These are phyloP conservation scores for Volucella bombylans DNA, from an alignment of 2,888 invertebrate species.

Conservation along the genomic window DNA sequence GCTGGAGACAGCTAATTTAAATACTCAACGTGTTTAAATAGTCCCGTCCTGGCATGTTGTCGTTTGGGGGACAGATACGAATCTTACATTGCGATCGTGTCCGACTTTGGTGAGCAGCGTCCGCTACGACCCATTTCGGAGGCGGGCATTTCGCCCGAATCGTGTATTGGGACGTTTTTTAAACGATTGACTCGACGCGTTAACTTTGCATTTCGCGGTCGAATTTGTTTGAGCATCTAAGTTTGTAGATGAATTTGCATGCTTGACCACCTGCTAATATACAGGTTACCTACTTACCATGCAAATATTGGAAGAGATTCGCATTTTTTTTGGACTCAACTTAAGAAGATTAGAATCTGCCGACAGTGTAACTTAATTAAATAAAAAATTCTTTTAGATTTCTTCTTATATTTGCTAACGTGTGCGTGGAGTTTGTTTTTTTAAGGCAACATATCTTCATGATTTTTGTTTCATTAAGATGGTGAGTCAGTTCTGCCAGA, in stretches of 20 bases:
- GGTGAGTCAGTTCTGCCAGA: no score
- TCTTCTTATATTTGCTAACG: not conserved
- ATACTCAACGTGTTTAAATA: constrained; percentile 52
- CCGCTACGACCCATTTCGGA: not conserved
- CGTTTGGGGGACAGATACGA: constrained; percentile 22
- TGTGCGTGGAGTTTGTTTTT: not conserved
- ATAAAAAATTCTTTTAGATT: not conserved
- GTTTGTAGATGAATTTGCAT: constrained; percentile 40
- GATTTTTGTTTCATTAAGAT: not conserved
- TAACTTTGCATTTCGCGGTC: constrained; percentile 14
- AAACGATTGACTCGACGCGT: constrained; percentile 6
- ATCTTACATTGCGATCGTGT: constrained; percentile 49
- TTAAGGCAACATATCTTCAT: not conserved
- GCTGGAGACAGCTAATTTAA: constrained; percentile 48
- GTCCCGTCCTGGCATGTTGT: constrained; percentile 32
- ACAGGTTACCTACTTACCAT: constrained; percentile 5
- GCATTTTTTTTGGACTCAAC: constrained; percentile 3
- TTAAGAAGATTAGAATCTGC: constrained; percentile 37
- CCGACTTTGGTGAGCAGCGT: constrained; percentile 22
- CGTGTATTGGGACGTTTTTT: constrained; percentile 30
- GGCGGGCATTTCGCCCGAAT: constrained; percentile 32
- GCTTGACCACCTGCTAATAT: constrained; percentile 43
- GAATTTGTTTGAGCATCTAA: constrained; percentile 21
- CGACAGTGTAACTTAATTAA: not conserved
- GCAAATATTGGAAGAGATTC: not conserved